phyloP scores from a whole-genome alignment of 2,797 vertebrate genomes.

The Propithecus deckenii region DNA sequence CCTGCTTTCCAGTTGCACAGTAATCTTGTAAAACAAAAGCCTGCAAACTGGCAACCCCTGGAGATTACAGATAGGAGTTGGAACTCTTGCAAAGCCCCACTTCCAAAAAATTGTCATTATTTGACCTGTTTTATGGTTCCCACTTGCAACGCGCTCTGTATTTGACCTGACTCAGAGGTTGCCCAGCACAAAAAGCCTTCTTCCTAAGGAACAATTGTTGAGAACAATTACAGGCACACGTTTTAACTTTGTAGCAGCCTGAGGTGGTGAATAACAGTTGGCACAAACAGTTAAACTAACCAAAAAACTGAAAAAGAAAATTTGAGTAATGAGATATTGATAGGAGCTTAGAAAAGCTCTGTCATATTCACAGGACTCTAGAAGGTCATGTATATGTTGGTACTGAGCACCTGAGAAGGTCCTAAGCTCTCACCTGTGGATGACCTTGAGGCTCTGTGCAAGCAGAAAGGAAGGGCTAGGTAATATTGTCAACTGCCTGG shows the following conservation, averaged over 20 bases:
- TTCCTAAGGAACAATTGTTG: not conserved
- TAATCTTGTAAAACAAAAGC: not conserved
- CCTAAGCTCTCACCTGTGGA: not conserved
- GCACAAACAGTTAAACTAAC: not conserved
- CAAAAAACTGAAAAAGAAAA: not conserved
- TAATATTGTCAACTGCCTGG: not conserved
- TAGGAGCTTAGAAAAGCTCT: not conserved
- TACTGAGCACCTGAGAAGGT: not conserved
- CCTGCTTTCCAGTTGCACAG: not conserved
- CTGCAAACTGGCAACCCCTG: not conserved
- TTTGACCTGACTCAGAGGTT: not conserved
- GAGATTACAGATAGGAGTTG: not conserved
- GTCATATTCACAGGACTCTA: not conserved
- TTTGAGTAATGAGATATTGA: not conserved
- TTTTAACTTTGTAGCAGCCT: not conserved
- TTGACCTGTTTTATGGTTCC: not conserved
- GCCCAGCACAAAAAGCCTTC: not conserved
- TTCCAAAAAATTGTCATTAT: no score
- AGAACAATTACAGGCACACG: not conserved
- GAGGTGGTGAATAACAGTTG: not conserved
- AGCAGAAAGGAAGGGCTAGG: not conserved
- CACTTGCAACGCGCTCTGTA: not conserved
- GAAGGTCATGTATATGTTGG: not conserved
- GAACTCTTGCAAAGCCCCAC: not conserved
- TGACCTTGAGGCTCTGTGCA: not conserved